Evolutionary conservation across 2,888 invertebrate species (phyloP), one percentile per base, ranked within the genome.

Genomic region (Thalpophila matura): DNA sequence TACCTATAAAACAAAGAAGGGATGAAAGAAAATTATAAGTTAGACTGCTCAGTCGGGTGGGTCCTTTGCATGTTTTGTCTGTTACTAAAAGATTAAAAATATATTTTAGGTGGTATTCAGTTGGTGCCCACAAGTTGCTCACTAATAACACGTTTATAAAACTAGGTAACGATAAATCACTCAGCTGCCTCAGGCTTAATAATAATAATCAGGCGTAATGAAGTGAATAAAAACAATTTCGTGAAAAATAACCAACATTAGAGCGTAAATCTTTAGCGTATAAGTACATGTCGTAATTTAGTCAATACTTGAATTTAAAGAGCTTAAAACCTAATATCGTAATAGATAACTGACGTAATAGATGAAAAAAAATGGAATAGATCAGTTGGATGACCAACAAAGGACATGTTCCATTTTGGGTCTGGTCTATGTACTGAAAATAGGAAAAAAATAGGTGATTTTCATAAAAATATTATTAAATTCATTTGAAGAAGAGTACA

Each of bases 151-250:
- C 6, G 3, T 35, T 14, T 43, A 54, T 35, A 50, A 51, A 67
- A 42, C 64, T 79, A 79, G 43, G 29, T 60, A 79, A 78, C 57
- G 37, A 59, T 49, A n/a, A 66, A 57, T 58, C 59, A 75, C 64
- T 75, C 1, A 24, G 16, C 27, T 35, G 16, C 20, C 35, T 60
- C 14, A 53, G 18, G 31, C 12, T n/a, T 10, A 29, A 33, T 27
- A n/a, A n/a, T 10, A 43, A 47, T 10, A 22, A 42, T 26, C 10
- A 27, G 10, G 10, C 4, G 5, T 6, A 37, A 31, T 10, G 18
- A 20, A 46, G 31, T 14, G 1, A 38, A 33, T 27, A 14, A 33
- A 40, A 57, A 24, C 5, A 37, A 22, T 9, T 7, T 16, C 6
- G 14, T 27, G 5, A n/a, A 47, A 9, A 26, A 63, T 59, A 1